phyloP scores from a whole-genome alignment of 1,140 invertebrate genomes.

The Macrotrachela quadricornifera region DNA sequence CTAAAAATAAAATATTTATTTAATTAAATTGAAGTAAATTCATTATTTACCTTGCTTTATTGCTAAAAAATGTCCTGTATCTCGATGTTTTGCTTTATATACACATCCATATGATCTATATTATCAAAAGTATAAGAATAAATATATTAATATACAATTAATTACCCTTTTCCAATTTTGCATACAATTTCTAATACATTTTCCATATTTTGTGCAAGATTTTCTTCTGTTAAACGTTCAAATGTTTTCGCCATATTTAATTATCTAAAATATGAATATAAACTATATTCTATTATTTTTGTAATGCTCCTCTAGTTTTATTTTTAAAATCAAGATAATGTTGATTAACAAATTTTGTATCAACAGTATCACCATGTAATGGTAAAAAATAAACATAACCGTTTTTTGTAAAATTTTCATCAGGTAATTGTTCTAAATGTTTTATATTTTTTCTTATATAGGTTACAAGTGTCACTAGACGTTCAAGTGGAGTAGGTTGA shows the following conservation, averaged over 20 bases:
- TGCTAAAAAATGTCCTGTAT: slow-evolving; percentile 84
- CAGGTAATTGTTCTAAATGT: slow-evolving; percentile 7
- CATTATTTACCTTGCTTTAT: slow-evolving; percentile 54
- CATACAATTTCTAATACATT: slow-evolving; percentile 97
- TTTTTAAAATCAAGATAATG: no score
- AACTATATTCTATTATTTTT: no score
- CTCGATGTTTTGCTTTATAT: slow-evolving; percentile 83
- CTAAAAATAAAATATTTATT: slow-evolving; percentile 19
- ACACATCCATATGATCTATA: slow-evolving; percentile 48
- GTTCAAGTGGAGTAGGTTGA: not conserved
- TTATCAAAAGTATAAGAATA: slow-evolving; percentile 23
- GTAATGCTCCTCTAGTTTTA: no score
- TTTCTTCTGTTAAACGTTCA: slow-evolving; percentile 68
- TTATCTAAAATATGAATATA: no score
- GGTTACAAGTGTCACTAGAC: not conserved
- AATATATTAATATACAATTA: not conserved
- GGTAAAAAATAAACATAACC: not conserved
- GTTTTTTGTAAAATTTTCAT: slow-evolving; percentile 6
- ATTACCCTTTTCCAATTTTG: slow-evolving; percentile 71
- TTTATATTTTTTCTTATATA: slow-evolving; percentile 7
- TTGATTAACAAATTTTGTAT: no score
- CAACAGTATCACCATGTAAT: no score
- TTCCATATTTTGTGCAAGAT: slow-evolving; percentile 77
- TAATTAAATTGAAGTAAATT: not conserved
- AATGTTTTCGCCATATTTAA: no score